Base-by-base conservation (phyloP, 2,888 invertebrate species). In the Mayetiola destructor region DNA sequence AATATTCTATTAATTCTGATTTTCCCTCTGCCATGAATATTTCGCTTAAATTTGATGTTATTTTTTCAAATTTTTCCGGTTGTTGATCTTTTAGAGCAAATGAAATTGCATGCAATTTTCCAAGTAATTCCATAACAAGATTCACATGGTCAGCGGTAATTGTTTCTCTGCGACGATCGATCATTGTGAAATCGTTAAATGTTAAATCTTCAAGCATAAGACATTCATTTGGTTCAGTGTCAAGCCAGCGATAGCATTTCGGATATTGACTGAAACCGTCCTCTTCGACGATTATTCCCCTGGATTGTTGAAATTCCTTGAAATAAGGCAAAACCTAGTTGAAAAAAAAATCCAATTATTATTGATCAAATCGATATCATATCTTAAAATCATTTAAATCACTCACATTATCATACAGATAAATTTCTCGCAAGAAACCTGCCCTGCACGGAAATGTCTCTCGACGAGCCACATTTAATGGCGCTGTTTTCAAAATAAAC, bases 31-130 rank as follows among this genome's bases (percentile, higher is more conserved):
- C 27, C 3, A 27, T 27, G 16, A 27, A 48, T 1, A 27, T 4
- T n/a, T 48, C 48, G 1, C 61, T 55, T 4, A 70, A 56, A 32
- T 29, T 27, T 42, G 29, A 16, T 3, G 12, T 48, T 0, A 64
- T 60, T 1, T 67, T 66, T 10, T 74, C 67, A 61, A 79, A 81
- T 52, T 71, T 67, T 4, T 74, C 64, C 0, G 77, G 76, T 2
- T 76, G 67, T 61, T 79, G 76, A 57, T 79, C 76, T 64, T 71
- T 76, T 65, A 80, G 74, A 0, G 80, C 80, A 56, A 80, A 74
- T 0, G 80, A 78, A 4, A 80, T 60, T 0, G 78, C 80, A 64
- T 82, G 81, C 59, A 74, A 79, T 61, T 79, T 74, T 0, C 80
- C 80, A 48, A 80, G 63, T 0, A 73, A 72, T 63, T 75, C 75